These are phyloP conservation scores for Apis florea DNA, from an alignment of 1,140 invertebrate genomes.

Conservation along the genomic window DNA sequence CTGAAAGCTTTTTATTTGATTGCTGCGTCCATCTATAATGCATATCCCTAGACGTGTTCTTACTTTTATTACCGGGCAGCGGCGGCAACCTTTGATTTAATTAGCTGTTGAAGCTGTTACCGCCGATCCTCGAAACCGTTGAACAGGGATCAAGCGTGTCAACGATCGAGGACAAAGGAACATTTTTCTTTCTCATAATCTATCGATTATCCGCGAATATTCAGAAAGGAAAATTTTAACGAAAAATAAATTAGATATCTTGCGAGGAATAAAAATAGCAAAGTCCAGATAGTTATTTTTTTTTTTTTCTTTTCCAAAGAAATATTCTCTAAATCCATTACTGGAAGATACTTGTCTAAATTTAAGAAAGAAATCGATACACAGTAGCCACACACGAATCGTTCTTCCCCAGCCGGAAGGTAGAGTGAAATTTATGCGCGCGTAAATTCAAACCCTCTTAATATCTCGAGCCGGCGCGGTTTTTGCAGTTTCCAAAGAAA, in stretches of 20 bases:
- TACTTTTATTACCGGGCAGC: constrained; percentile 78
- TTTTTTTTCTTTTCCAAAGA: too few species aligned
- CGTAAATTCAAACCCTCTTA: constrained; percentile 37
- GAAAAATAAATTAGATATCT: too few species aligned
- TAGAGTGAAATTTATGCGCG: constrained; percentile 35
- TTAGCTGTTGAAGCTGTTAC: constrained; percentile 73
- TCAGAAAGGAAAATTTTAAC: not conserved
- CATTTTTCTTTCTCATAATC: not conserved
- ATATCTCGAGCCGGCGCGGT: not conserved
- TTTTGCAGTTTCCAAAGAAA: not conserved
- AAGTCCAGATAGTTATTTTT: too few species aligned
- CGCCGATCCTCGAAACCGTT: constrained; percentile 7
- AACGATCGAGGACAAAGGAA: not conserved
- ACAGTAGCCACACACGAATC: not conserved
- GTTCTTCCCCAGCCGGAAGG: not conserved
- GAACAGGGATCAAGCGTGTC: not conserved
- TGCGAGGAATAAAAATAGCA: too few species aligned
- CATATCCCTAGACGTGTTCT: constrained; percentile 73
- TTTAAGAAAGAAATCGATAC: too few species aligned
- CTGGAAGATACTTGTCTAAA: not conserved
- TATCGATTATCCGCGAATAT: not conserved
- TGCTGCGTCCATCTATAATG: constrained; percentile 74
- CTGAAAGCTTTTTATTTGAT: constrained; percentile 76
- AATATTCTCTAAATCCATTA: too few species aligned
- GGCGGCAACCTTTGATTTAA: constrained; percentile 79